phyloP scores from a whole-genome alignment of 2,113 vertebrate genomes.

The Corythoichthys haematopterus region DNA sequence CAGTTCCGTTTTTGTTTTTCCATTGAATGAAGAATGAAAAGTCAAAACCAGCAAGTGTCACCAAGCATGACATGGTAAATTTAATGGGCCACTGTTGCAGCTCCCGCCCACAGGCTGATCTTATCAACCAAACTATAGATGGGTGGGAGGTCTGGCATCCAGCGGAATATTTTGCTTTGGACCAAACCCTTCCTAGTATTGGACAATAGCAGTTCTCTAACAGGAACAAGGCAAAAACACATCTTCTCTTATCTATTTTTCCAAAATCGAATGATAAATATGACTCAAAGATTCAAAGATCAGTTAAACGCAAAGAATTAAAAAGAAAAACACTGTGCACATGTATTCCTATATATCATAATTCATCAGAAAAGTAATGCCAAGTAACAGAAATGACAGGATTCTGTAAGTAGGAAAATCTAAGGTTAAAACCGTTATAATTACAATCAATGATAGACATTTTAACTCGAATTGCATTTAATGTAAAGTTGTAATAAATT shows the following conservation, averaged over 20 bases:
- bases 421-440: too few species aligned
- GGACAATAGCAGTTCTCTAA: constrained; percentile 71
- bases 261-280: too few species aligned
- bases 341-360: not conserved
- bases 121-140: constrained; percentile 73
- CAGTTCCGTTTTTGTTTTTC: not conserved
- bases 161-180: constrained; percentile 76
- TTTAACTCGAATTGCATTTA: too few species aligned
- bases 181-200: constrained; percentile 91
- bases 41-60: not conserved
- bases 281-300: too few species aligned
- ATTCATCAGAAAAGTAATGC: too few species aligned
- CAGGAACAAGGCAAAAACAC: constrained; percentile 36
- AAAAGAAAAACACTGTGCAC: too few species aligned
- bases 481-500: not conserved
- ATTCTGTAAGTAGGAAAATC: too few species aligned
- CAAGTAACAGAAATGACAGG: too few species aligned
- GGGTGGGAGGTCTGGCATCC: constrained; percentile 50
- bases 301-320: too few species aligned
- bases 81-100: not conserved
- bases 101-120: constrained; percentile 36
- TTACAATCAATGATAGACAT: too few species aligned
- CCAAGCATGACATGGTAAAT: not conserved
- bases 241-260: constrained; percentile 21
- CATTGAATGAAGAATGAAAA: not conserved